phyloP scores from a whole-genome alignment of 2,113 vertebrate genomes.

The Dermatemys mawii region DNA sequence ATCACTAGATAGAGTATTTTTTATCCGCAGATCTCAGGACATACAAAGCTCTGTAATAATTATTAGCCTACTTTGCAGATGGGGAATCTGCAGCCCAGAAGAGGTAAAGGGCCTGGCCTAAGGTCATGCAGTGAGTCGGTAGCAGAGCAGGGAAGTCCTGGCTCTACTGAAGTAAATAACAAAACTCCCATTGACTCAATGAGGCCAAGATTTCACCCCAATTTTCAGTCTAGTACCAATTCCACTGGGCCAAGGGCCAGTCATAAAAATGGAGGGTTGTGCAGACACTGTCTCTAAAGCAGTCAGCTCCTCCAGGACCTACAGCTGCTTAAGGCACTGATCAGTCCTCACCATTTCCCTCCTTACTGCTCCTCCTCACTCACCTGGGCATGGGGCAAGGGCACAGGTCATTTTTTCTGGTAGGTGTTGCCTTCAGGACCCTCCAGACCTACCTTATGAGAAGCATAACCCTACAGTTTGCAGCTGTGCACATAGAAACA shows the following conservation, averaged over 20 bases:
- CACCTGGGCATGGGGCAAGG: background rate
- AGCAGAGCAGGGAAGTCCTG: background rate
- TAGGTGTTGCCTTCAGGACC: background rate
- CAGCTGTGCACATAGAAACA: background rate
- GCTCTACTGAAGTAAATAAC: background rate
- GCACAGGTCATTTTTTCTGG: accelerated
- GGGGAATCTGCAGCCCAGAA: background rate
- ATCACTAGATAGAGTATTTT: background rate
- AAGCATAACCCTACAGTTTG: background rate
- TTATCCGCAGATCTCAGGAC: background rate
- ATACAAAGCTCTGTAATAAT: no score
- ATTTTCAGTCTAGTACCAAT: background rate
- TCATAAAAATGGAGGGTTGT: background rate
- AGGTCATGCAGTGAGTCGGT: accelerated
- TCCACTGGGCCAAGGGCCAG: background rate
- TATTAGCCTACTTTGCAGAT: background rate
- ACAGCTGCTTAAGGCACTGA: background rate
- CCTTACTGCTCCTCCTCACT: background rate
- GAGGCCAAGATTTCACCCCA: background rate
- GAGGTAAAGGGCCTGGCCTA: background rate
- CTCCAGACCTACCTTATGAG: background rate
- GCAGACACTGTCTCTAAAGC: accelerated
- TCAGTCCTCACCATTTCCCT: background rate
- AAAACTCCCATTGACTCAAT: background rate
- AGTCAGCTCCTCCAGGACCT: background rate